phyloP scores from a whole-genome alignment of 2,797 vertebrate species.

The Urophycis tenuis region DNA sequence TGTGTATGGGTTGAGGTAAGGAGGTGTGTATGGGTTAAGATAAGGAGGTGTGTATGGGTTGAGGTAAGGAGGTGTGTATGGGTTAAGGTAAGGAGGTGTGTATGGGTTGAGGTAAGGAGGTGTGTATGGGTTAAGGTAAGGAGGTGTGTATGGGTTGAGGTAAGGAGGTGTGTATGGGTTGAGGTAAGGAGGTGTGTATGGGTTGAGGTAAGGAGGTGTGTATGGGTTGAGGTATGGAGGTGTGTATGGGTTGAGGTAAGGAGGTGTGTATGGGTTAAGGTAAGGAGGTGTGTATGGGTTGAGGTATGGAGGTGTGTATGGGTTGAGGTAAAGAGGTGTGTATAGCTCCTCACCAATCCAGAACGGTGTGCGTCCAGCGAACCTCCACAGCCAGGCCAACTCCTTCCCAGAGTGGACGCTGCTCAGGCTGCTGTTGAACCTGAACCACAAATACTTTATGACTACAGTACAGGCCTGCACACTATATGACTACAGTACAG shows the following conservation, averaged over 20 bases:
- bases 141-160: too few species aligned
- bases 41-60: too few species aligned
- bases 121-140: too few species aligned
- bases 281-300: neutral
- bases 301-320: too few species aligned
- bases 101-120: too few species aligned
- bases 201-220: neutral
- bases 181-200: neutral
- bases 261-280: too few species aligned
- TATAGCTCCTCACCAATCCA: conserved; percentile 63
- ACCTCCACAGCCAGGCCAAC: conserved; percentile 63
- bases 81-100: too few species aligned
- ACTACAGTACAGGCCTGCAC: neutral
- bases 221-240: too few species aligned
- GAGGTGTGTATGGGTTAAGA: neutral
- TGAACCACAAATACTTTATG: conserved; percentile 30
- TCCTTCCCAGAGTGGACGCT: conserved; percentile 60
- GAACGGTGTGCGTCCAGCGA: conserved; percentile 64
- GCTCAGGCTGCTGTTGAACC: conserved; percentile 67
- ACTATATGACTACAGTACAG: conserved; percentile 40
- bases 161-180: too few species aligned
- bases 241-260: too few species aligned
- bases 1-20: too few species aligned
- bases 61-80: too few species aligned
- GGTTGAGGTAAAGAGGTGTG: neutral